Conservation (phyloP, 1,140 invertebrate genomes). For the Hyles euphorbiae region DNA sequence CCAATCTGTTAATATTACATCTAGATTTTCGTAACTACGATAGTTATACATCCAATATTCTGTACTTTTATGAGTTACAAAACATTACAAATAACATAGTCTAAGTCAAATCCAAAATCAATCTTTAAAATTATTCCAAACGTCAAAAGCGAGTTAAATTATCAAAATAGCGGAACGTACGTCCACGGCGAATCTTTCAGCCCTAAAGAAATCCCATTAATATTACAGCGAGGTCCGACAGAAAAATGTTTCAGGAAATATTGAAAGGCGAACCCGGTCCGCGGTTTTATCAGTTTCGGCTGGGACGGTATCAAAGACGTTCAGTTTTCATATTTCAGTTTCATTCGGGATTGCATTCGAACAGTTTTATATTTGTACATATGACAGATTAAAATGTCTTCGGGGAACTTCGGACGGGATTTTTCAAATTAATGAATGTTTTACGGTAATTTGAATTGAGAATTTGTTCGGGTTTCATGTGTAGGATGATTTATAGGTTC, state of each 20-base stretch:
- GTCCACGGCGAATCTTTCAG: not conserved
- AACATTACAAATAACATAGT: no score
- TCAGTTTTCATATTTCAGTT: conserved; percentile 18
- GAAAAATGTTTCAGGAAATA: conserved; percentile 26
- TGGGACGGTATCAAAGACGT: conserved; percentile 14
- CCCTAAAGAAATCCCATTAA: conserved; percentile 24
- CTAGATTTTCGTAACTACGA: no score
- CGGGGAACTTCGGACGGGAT: conserved; percentile 1
- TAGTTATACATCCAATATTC: no score
- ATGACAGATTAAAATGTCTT: conserved; percentile 11
- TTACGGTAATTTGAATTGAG: no score
- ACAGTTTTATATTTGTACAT: conserved; percentile 8
- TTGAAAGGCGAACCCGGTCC: conserved; percentile 14
- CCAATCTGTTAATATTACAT: no score
- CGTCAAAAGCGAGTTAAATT: no score
- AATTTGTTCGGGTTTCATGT: no score
- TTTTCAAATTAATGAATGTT: conserved; percentile 9
- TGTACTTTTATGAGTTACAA: no score
- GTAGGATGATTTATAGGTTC: no score
- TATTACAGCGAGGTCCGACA: conserved; percentile 11
- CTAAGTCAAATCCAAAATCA: not conserved
- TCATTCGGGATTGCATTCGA: conserved; percentile 2
- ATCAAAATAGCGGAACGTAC: no score
- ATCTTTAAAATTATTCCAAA: no score
- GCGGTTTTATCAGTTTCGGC: conserved; percentile 16